Evolutionary conservation across 2,888 invertebrate genomes (phyloP).

Genomic region (Cheilosia vulpina): DNA sequence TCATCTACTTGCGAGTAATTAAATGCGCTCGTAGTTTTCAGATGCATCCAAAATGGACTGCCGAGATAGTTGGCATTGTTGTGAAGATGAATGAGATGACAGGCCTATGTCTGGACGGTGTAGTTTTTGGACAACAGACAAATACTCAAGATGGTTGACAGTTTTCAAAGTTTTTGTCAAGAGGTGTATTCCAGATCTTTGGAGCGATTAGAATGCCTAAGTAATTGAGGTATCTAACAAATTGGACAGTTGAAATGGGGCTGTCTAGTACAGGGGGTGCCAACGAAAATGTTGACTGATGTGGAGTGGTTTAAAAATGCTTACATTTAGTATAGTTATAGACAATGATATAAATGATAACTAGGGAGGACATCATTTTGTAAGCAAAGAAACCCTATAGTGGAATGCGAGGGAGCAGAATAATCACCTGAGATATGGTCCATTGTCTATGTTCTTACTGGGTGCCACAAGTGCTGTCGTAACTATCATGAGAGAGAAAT

Average conservation of each 20-base stretch:
- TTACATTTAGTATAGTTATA: no score
- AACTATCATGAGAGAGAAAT: no score
- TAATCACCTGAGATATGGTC: no score
- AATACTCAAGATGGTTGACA: conserved; percentile 52
- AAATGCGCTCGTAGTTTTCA: conserved; percentile 54
- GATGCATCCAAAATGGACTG: conserved; percentile 57
- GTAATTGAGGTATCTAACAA: conserved; percentile 57
- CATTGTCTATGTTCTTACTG: no score
- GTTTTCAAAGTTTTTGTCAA: conserved; percentile 50
- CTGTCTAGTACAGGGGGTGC: neutral
- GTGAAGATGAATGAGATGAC: conserved; percentile 55
- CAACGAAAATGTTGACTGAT: neutral
- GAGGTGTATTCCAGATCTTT: conserved; percentile 27
- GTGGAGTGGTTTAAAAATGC: neutral
- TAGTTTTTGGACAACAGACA: conserved; percentile 34
- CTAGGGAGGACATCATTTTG: no score
- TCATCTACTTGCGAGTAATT: conserved; percentile 63
- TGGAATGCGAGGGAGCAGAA: no score
- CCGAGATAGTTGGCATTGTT: conserved; percentile 62
- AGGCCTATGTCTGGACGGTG: conserved; percentile 9
- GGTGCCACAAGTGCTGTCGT: no score
- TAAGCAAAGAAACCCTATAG: no score
- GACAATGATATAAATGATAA: no score
- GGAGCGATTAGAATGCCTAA: conserved; percentile 23
- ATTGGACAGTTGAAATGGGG: conserved; percentile 32